These are phyloP conservation scores for Valencia hispanica DNA, from an alignment of 2,797 vertebrate genomes.

Conservation along the genomic window DNA sequence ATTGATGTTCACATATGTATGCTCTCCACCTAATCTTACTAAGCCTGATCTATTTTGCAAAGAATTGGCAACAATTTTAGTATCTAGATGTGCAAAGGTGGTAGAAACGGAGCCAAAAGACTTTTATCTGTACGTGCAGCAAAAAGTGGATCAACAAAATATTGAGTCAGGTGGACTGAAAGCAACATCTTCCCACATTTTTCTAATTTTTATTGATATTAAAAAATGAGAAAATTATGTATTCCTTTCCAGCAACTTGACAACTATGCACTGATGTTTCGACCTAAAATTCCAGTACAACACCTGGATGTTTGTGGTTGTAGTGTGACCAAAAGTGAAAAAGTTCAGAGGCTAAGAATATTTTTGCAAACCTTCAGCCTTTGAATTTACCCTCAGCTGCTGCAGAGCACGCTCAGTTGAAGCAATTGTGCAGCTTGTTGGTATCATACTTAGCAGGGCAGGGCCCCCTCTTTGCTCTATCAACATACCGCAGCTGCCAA, in stretches of 20 bases:
- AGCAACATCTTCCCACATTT: not conserved
- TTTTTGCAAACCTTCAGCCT: slow-evolving; percentile 3
- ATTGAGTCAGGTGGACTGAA: not conserved
- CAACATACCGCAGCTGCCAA: slow-evolving; percentile 68
- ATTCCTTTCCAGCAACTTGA: not conserved
- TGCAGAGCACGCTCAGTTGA: slow-evolving; percentile 25
- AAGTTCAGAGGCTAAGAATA: too few relatives aligned
- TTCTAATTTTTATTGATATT: not conserved
- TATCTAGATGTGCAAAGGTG: not conserved
- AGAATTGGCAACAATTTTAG: not conserved
- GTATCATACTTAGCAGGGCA: slow-evolving; percentile 54
- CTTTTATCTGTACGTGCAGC: not conserved
- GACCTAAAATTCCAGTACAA: not conserved
- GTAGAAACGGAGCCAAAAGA: not conserved
- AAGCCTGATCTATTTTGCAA: not conserved
- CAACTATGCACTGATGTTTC: not conserved
- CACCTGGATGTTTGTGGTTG: not conserved
- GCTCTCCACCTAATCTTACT: not conserved
- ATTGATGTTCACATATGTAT: not conserved
- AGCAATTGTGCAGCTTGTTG: slow-evolving; percentile 38
- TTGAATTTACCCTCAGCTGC: slow-evolving; percentile 21
- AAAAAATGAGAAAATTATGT: not conserved
- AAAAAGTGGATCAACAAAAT: not conserved
- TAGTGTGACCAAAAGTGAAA: too few relatives aligned
- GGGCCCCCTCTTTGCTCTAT: slow-evolving; percentile 64